phyloP scores from a whole-genome alignment of 1,140 invertebrate species.

The Rhopalosiphum maidis region DNA sequence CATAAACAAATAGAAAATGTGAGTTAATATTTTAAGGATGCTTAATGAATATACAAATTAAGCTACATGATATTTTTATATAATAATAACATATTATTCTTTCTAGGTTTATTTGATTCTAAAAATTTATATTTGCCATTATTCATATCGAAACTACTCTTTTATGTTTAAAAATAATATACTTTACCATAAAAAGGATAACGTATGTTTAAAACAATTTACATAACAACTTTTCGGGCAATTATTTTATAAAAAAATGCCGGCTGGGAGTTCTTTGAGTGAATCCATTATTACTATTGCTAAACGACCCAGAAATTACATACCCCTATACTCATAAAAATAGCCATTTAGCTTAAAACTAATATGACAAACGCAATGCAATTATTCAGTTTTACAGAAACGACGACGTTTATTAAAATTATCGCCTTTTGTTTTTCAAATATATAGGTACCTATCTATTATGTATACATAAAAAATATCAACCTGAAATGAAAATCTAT shows the following conservation, averaged over 20 bases:
- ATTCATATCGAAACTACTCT: neutral
- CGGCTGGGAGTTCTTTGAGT: neutral
- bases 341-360: neutral
- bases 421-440: neutral
- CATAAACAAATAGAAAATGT: neutral
- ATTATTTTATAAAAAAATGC: conserved; percentile 1
- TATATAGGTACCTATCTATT: neutral
- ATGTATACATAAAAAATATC: neutral
- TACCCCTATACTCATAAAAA: neutral
- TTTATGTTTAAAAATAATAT: neutral
- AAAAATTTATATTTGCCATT: neutral
- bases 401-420: neutral
- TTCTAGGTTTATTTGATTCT: neutral
- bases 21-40: neutral
- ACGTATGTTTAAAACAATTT: conserved; percentile 21
- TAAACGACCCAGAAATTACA: conserved; percentile 7
- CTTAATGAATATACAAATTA: neutral
- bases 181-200: conserved; percentile 10
- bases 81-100: neutral
- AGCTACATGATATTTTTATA: neutral
- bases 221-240: neutral
- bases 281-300: neutral
- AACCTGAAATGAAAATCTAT: neutral
- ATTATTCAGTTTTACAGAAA: neutral
- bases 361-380: neutral